Evolutionary conservation across 1,140 invertebrate genomes (phyloP).

Genomic region (Drosophila pachea): DNA sequence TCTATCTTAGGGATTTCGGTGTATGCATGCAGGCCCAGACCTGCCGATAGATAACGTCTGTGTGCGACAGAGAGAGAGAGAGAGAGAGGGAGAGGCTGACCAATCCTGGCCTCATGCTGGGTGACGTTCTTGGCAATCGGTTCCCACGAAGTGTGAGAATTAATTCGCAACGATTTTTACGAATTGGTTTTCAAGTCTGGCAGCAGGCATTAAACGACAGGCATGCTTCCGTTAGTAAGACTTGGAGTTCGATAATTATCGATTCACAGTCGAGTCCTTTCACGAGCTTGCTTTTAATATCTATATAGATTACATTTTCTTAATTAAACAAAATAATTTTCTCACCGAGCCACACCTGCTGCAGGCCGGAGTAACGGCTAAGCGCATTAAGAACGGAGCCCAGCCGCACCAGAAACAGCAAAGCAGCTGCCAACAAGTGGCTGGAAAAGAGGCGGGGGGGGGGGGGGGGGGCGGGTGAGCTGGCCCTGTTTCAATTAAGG

Average conservation of each 20-base stretch:
- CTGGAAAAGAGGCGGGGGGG: neutral
- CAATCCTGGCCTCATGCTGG: slow-evolving; percentile 39
- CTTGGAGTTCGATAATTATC: no score
- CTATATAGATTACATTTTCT: slow-evolving; percentile 19
- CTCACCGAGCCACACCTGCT: slow-evolving; percentile 32
- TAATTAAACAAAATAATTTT: slow-evolving; percentile 22
- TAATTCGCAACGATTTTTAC: neutral
- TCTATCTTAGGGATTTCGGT: slow-evolving; percentile 31
- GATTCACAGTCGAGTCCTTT: no score
- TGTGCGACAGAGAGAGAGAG: neutral
- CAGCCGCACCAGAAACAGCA: neutral
- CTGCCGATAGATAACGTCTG: neutral
- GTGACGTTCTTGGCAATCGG: slow-evolving; percentile 1
- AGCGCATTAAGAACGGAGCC: slow-evolving; percentile 23
- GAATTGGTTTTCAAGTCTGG: neutral
- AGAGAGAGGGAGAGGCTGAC: neutral
- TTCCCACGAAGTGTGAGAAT: slow-evolving; percentile 34
- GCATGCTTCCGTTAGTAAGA: no score
- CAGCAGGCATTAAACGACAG: no score
- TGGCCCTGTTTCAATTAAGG: slow-evolving; percentile 34
- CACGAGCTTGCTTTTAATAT: no score
- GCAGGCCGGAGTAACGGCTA: slow-evolving; percentile 27
- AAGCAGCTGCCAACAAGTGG: slow-evolving; percentile 20
- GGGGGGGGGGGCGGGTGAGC: neutral
- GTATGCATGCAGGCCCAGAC: slow-evolving; percentile 13